Evolutionary conservation across 2,113 vertebrate genomes (phyloP), one percentile per base, ranked within the genome.

Genomic region (Plectropomus leopardus): DNA sequence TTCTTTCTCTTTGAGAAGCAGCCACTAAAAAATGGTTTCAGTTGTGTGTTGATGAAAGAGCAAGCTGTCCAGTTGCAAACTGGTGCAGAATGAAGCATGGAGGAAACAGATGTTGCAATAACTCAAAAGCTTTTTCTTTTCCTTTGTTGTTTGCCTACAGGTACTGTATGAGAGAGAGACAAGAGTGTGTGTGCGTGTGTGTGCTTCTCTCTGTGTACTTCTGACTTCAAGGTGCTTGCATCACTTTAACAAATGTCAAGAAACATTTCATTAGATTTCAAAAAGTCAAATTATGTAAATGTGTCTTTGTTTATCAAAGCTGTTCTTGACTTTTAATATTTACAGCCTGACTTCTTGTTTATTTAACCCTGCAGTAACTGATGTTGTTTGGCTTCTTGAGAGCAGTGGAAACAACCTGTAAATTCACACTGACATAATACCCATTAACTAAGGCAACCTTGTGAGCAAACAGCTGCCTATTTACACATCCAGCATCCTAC

Each of bases 41-140:
- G 5, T 55, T 30, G 57, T 71, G 72, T 71, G 59, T 48, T 75
- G 71, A 80, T 78, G 63, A 80, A 76, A 86, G 65, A 71, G 15
- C 68, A 74, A 78, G 64, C 76, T 73, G 66, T 75, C 68, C 6
- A 0, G 58, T 58, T 47, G 47, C 36, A 40, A 72, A 5, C 51
- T 66, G 73, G 36, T 72, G 59, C 76, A 75, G 53, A 54, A 28
- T 15, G 14, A 58, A 42, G 48, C 28, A 44, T 26, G 53, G 66
- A 58, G 34, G 47, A 75, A 75, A 73, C 53, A 68, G 57, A 55
- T 75, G 69, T 50, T 45, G 61, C 75, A 61, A 44, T 26, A 65
- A 69, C 24, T 72, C 21, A 30, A 72, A n/a, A 47, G 51, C 44
- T 51, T 75, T 55, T 10, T 59, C 28, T 57, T 7, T 1, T 8